Evolutionary conservation across 2,113 vertebrate species (phyloP), one percentile per base, ranked within the genome.

Genomic region (Trochalopteron elliotii): DNA sequence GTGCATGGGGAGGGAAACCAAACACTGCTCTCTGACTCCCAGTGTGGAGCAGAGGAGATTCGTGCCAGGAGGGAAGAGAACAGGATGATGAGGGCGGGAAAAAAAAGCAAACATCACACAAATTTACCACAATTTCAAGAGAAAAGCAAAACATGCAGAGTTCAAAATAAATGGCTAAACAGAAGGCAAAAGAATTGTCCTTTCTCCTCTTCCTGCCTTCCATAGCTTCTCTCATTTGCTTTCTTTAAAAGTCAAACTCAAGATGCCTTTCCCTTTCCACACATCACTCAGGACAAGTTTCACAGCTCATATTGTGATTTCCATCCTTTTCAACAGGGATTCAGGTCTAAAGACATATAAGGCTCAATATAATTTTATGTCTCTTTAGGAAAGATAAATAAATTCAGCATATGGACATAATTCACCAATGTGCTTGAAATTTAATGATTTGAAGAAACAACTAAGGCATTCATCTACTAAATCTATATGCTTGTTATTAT

Each of bases 61-160:
- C 10, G 1, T 16, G 15, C 9, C 15, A 69, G n/a, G 24, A 91
- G 76, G 15, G 16, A 79, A 57, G 5, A 42, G 14, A 86, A 61
- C 6, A 49, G 25, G 18, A 74, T 28, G 50, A 25, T 12, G 35
- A 4, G 4, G 3, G 1, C 1, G 2, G 3, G 4, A 8, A 5
- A 6, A 25, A 13, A 37, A 3, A 40, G 5, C 16, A 53, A 21
- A 0, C 1, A 70, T 11, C 16, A 44, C 22, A 75, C 0, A 56
- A 60, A 82, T 10, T 12, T 17, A 52, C 1, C 16, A 45, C 10
- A 24, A 12, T 44, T 81, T 63, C 33, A 84, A 78, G 27, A 86
- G 42, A 63, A 63, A 47, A 87, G 6, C 23, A 78, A 82, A 70
- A 50, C 18, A 74, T 1, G 12, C 14, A 80, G 37, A 75, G 27